Evolutionary conservation across 2,888 invertebrate genomes (phyloP).

Genomic region (Erpobdella octoculata): DNA sequence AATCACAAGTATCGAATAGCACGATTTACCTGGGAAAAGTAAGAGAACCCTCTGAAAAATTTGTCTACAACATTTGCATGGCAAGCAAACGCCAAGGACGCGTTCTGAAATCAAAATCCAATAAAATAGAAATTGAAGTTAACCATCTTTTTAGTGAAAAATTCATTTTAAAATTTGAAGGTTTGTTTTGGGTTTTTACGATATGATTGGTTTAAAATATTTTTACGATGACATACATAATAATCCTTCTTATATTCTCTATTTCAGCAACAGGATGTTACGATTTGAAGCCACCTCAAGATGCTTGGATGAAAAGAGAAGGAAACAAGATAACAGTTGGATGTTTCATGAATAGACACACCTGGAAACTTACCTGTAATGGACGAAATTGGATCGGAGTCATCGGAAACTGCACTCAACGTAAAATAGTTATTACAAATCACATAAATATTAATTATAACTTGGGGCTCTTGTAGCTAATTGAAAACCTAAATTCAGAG

Average conservation of each 20-base stretch:
- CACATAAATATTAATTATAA: too few species aligned
- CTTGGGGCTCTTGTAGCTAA: too few species aligned
- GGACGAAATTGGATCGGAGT: constrained; percentile 32
- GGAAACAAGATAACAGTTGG: constrained; percentile 29
- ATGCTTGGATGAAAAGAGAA: constrained; percentile 25
- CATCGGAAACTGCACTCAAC: constrained; percentile 21
- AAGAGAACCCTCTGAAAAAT: too few species aligned
- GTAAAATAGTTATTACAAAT: too few species aligned
- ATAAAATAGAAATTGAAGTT: neutral
- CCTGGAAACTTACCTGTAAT: constrained; percentile 31
- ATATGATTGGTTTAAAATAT: too few species aligned
- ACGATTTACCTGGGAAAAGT: too few species aligned
- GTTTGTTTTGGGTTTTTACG: too few species aligned
- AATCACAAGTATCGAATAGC: too few species aligned
- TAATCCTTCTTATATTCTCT: too few species aligned
- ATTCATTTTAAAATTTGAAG: neutral
- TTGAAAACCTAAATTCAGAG: too few species aligned
- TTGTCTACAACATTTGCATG: neutral
- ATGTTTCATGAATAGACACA: constrained; percentile 26
- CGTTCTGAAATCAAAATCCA: neutral
- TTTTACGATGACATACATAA: too few species aligned
- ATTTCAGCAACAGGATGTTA: too few species aligned
- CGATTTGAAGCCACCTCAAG: constrained; percentile 22
- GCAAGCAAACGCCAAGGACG: neutral
- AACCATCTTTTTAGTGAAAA: neutral